Base-by-base conservation (phyloP, 2,113 vertebrate species). In the Beaufortia kweichowensis region DNA sequence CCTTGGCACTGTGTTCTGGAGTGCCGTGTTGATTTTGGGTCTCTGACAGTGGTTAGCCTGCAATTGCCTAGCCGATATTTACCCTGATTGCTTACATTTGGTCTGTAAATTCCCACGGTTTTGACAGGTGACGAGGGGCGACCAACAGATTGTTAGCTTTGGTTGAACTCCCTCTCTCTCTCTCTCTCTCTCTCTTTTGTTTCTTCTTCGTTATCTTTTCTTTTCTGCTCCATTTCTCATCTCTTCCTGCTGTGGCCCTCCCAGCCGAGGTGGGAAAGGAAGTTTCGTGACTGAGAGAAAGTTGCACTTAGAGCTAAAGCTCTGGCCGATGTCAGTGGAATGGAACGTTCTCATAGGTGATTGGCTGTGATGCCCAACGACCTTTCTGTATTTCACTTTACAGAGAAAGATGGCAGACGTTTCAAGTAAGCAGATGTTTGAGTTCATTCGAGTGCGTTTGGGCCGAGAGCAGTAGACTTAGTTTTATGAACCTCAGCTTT, bases 1-100 rank as follows among this genome's bases (percentile, higher is more conserved):
- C 75, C 28, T 75, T 83, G 70, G 77, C 81, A 39, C 33, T 2
- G 12, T 5, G 63, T 24, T 26, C 76, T 76, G 50, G 70, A 81
- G 50, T 67, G 66, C 48, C 60, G 33, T 86, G 77, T 81, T 84
- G 70, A 69, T 56, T 76, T 81, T 82, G 70, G 76, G 67, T 75
- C 41, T 55, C 29, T 73, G 69, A 81, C 74, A 66, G 63, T 59
- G 21, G 72, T 79, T 71, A 39, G 66, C 43, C 26, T 72, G 50
- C 41, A 60, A 21, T 33, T 24, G 69, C 57, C 24, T 33, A 55
- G n/a, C 31, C 70, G 50, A 53, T 66, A 31, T 76, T 79, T 79
- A 73, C 70, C 29, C 26, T 28, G 55, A 46, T 46, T 73, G 39
- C 26, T 73, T 61, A 61, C 53, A 76, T 71, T 66, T 71, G 50